Percentiles rank a stretch among this genome's conserved stretches.
Evolutionary conservation across 1,140 invertebrate species (phyloP).

Genomic region (Stenopsyche tienmushanensis): DNA sequence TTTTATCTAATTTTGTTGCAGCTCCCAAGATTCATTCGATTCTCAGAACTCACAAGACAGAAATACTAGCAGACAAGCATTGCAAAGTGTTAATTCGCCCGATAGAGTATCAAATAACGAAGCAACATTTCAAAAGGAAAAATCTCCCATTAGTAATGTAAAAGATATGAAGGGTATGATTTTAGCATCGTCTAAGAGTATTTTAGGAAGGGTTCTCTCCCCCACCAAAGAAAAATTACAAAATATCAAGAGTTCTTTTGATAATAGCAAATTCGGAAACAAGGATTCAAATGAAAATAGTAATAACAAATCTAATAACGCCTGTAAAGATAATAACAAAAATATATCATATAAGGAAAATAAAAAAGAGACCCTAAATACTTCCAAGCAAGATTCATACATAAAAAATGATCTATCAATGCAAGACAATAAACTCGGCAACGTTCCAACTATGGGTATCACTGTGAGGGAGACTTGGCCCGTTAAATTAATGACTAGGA

Average conservation of each 20-base stretch:
- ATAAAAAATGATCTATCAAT: conserved; percentile 40
- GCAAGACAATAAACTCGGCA: conserved; percentile 39
- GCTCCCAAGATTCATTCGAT: conserved; percentile 49
- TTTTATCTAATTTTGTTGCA: conserved; percentile 28
- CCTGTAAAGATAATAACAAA: conserved; percentile 6
- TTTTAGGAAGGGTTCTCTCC: conserved; percentile 77
- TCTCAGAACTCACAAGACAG: conserved; percentile 45
- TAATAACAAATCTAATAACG: conserved; percentile 2
- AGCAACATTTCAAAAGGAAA: conserved; percentile 36
- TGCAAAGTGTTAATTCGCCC: conserved; percentile 19
- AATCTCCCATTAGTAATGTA: conserved; percentile 47
- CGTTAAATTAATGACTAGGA: conserved; percentile 73
- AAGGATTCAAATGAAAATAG: conserved; percentile 1
- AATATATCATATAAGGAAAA: conserved; percentile 3
- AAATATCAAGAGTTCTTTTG: conserved; percentile 32
- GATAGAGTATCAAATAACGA: conserved; percentile 26
- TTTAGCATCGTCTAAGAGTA: conserved; percentile 72
- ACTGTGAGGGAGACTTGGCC: conserved; percentile 43
- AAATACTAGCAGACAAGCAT: neutral
- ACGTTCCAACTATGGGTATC: conserved; percentile 3
- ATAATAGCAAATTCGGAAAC: conserved; percentile 9
- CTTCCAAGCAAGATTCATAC: conserved; percentile 29
- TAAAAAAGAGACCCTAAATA: conserved; percentile 5
- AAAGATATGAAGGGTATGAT: conserved; percentile 76
- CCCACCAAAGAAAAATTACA: conserved; percentile 68